phyloP scores from a whole-genome alignment of 2,888 invertebrate genomes.

The Charanyca ferruginea region DNA sequence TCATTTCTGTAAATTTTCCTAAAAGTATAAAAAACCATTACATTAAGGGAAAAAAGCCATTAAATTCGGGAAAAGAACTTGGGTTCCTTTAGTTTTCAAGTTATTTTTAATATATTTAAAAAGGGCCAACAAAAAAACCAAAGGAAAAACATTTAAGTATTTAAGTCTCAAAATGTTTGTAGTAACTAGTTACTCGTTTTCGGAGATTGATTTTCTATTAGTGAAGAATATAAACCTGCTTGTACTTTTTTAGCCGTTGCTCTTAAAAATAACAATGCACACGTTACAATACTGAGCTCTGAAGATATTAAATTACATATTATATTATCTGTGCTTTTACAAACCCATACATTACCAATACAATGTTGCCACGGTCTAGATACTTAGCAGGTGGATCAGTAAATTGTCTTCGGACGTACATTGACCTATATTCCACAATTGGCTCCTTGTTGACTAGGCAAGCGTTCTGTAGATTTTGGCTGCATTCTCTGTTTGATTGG shows the following conservation, averaged over 20 bases:
- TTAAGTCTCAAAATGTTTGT: too few species aligned
- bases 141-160: too few species aligned
- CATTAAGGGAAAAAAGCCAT: too few species aligned
- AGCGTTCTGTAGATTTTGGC: slow-evolving; percentile 10
- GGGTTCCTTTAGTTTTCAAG: too few species aligned
- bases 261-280: background rate
- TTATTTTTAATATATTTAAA: too few species aligned
- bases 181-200: too few species aligned
- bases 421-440: slow-evolving; percentile 41
- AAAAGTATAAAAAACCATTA: too few species aligned
- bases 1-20: background rate
- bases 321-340: background rate
- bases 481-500: slow-evolving; percentile 16
- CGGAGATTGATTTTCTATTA: too few species aligned
- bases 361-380: slow-evolving; percentile 7
- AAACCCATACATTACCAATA: background rate
- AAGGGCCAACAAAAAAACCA: too few species aligned
- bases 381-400: slow-evolving; percentile 13
- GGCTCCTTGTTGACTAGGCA: slow-evolving; percentile 10
- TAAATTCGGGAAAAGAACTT: too few species aligned
- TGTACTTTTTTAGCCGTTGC: background rate
- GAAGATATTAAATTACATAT: too few species aligned
- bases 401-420: slow-evolving; percentile 22
- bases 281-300: background rate
- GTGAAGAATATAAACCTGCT: too few species aligned